These are phyloP conservation scores for Blennius ocellaris DNA, from an alignment of 2,113 vertebrate genomes.

Conservation along the genomic window DNA sequence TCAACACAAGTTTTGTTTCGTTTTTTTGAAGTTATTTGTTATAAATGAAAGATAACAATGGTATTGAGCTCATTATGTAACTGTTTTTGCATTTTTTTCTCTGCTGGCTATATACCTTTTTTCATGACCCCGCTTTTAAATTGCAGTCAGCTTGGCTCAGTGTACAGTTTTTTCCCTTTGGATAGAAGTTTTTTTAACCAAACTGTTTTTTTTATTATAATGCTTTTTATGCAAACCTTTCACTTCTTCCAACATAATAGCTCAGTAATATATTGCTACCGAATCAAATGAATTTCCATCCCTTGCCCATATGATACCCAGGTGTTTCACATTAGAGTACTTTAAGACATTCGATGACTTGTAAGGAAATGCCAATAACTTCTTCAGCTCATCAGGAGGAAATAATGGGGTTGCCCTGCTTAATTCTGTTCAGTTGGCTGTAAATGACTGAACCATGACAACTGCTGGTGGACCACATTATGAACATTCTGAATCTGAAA, in stretches of 20 bases:
- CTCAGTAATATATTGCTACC: constrained; percentile 28
- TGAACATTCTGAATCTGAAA: constrained; percentile 18
- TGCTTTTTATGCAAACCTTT: constrained; percentile 47
- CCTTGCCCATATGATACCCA: background rate
- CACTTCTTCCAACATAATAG: constrained; percentile 47
- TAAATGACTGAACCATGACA: background rate
- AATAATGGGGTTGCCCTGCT: constrained; percentile 6
- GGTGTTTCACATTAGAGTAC: constrained; percentile 50
- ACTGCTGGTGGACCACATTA: constrained; percentile 1
- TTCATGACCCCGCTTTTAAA: constrained; percentile 66
- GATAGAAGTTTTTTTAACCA: constrained; percentile 47
- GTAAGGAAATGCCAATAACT: constrained; percentile 34
- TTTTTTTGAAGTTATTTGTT: background rate
- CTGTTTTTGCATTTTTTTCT: constrained; percentile 48
- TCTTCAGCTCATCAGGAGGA: constrained; percentile 9
- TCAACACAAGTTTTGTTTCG: constrained; percentile 20
- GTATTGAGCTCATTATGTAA: constrained; percentile 42
- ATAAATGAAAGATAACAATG: constrained; percentile 46
- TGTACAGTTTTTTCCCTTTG: constrained; percentile 53
- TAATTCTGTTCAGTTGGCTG: background rate
- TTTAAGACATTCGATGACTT: constrained; percentile 40
- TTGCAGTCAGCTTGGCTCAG: constrained; percentile 51
- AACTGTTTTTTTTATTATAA: constrained; percentile 57
- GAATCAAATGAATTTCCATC: constrained; percentile 39
- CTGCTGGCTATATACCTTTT: constrained; percentile 51